Evolutionary conservation across 2,113 vertebrate species (phyloP), one percentile per base, ranked within the genome.

Genomic region (Leucopternis melanops): DNA sequence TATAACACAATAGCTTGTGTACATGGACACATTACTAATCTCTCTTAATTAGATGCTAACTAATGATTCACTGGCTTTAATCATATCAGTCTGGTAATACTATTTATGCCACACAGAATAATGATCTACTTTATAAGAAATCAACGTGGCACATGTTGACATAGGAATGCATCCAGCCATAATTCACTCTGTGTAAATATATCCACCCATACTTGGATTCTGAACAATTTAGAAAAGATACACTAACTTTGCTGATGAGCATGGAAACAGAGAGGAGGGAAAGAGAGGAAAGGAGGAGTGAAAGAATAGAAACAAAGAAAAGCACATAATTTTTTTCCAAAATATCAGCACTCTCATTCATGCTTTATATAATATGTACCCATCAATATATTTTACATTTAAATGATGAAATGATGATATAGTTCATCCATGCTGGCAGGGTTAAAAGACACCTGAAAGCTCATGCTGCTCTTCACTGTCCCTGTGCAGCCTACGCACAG

Each of bases 21-120:
- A 96, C 86, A 87, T 15, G 63, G 95, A 91, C 93, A 96, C 67
- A 81, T 94, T 95, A 92, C 92, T 96, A 95, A 77, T 95, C 94
- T 96, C 88, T 97, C 97, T 97, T 97, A 98, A 98, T 98, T 97
- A 98, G 96, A 97, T 97, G 97, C 90, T 98, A 98, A 98, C 98
- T 98, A 98, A 96, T 96, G 94, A 97, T 94, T 97, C 96, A 90
- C 81, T 95, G 91, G 85, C 86, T 97, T 98, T 98, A 98, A 97
- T 98, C 96, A 95, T 96, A 97, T 98, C 95, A 98, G 95, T 96
- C 95, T 98, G 91, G 83, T 98, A 97, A 96, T 96, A 96, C 90
- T 98, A 97, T 98, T 98, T 97, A 98, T 97, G 95, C 93, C 97
- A 97, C 94, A 97, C 81, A 97, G 93, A 97, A 97, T 98, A 98